These are phyloP conservation scores for Steromphala cineraria DNA, from an alignment of 2,888 invertebrate species.

Conservation along the genomic window DNA sequence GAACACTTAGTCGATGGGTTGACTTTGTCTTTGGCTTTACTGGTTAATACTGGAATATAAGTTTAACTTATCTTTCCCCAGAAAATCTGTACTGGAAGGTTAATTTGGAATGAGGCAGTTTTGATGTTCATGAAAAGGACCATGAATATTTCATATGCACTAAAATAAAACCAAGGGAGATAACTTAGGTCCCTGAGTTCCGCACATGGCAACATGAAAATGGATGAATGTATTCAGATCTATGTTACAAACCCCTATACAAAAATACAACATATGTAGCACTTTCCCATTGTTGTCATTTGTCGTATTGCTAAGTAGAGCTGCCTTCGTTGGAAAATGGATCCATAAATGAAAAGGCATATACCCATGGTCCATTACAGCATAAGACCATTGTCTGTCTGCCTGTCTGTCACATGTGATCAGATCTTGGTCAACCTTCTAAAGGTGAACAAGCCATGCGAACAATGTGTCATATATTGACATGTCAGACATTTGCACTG, in stretches of 20 bases:
- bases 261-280: conserved; percentile 17
- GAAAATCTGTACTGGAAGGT: too few relatives aligned
- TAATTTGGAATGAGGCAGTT: too few relatives aligned
- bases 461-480: not conserved
- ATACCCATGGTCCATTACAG: too few relatives aligned
- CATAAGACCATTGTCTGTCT: not conserved
- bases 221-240: not conserved
- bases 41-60: too few relatives aligned
- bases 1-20: too few relatives aligned
- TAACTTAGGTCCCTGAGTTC: not conserved
- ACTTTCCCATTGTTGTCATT: conserved; percentile 9
- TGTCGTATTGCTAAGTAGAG: not conserved
- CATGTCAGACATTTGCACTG: not conserved
- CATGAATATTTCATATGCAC: not conserved
- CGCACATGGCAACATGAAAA: not conserved
- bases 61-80: too few relatives aligned
- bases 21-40: too few relatives aligned
- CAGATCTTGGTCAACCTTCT: not conserved
- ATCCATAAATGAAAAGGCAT: not conserved
- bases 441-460: not conserved
- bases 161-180: not conserved
- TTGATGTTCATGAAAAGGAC: too few relatives aligned
- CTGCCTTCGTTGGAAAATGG: not conserved
- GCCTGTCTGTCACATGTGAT: not conserved
- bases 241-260: not conserved